phyloP scores from a whole-genome alignment of 2,797 vertebrate species.

The Phataginus tricuspis region DNA sequence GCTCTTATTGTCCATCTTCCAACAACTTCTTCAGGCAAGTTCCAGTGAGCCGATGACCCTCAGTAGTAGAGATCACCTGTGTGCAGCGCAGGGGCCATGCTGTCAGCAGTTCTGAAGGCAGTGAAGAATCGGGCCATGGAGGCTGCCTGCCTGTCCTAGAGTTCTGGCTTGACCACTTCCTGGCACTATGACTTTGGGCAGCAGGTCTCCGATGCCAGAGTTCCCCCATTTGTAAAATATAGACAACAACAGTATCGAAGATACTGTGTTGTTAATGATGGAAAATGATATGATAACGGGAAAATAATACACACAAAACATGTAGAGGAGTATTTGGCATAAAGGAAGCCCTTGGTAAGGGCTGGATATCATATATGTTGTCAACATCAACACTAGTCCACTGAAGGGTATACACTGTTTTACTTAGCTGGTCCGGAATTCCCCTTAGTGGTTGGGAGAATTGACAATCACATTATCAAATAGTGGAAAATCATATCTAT shows the following conservation, averaged over 20 bases:
- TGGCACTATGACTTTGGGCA: not conserved
- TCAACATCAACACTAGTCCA: not conserved
- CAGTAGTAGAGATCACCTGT: not conserved
- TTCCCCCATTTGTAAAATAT: not conserved
- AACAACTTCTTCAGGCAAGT: not conserved
- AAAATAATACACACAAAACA: not conserved
- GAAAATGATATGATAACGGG: not conserved
- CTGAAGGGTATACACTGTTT: not conserved
- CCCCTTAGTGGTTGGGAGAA: not conserved
- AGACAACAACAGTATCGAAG: not conserved
- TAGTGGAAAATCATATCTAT: not conserved
- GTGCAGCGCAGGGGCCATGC: rapidly evolving
- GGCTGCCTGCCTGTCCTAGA: not conserved
- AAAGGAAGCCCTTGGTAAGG: not conserved
- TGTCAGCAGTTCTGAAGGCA: not conserved
- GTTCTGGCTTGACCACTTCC: not conserved
- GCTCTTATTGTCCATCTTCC: not conserved
- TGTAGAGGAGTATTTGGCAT: not conserved
- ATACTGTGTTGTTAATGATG: not conserved
- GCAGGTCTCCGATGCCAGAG: not conserved
- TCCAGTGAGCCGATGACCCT: not conserved
- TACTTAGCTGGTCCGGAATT: not conserved
- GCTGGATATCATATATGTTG: not conserved
- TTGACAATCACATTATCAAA: not conserved
- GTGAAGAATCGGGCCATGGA: not conserved